These are phyloP conservation scores for Haemorhous mexicanus DNA, from an alignment of 2,113 vertebrate species.

Conservation along the genomic window DNA sequence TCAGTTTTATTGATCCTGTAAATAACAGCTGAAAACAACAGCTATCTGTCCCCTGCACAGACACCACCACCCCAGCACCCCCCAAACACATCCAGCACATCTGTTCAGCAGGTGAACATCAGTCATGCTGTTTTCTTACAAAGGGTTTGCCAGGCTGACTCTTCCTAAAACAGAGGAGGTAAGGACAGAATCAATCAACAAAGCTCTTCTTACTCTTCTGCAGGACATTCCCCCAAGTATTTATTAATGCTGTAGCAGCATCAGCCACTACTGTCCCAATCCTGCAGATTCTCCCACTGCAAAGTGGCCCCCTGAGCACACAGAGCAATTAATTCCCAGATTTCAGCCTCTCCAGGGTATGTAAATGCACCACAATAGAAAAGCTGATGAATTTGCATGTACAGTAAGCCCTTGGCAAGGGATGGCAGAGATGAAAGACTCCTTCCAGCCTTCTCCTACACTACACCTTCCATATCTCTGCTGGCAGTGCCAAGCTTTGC, in stretches of 20 bases:
- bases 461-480: not conserved
- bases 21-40: slow-evolving; percentile 47
- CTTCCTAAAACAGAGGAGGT: not conserved
- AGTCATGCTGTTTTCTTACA: slow-evolving; percentile 14
- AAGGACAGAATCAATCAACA: not conserved
- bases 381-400: slow-evolving; percentile 14
- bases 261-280: not conserved
- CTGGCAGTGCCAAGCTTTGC: slow-evolving; percentile 7
- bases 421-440: slow-evolving; percentile 15
- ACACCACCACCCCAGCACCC: not conserved
- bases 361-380: not conserved
- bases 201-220: not conserved
- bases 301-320: not conserved
- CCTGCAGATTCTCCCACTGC: not conserved
- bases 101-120: not conserved
- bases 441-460: not conserved
- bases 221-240: not conserved
- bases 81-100: not conserved
- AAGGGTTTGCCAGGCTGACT: not conserved
- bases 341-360: not conserved
- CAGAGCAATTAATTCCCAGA: not conserved
- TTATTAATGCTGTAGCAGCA: not conserved
- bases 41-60: not conserved
- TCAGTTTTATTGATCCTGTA: slow-evolving; percentile 60
- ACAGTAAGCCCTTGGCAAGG: slow-evolving; percentile 8